Evolutionary conservation across 2,888 invertebrate genomes (phyloP), one percentile per base, ranked within the genome.

Genomic region (Drepanosiphum platanoidis): DNA sequence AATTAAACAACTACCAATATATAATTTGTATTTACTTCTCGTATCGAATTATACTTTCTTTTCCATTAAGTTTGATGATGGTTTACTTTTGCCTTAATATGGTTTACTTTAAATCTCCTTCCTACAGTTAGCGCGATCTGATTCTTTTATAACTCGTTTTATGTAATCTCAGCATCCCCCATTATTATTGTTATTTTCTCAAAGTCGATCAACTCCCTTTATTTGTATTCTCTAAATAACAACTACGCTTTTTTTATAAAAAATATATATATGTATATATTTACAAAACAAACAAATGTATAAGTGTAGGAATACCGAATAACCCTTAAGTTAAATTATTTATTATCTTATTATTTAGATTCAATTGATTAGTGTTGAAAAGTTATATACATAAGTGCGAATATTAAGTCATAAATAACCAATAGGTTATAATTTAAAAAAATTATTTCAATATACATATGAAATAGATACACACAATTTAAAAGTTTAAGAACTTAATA

Each of bases 11-110:
- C 32, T 8, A 42, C 18, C 2, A 9, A 36, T 11, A 32, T 15
- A 30, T 39, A 36, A 61, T 77, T 77, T 61, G 18, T 77, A 77
- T 36, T 61, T 34, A n/a, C 36, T 61, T 36, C 27, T 64, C 27
- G 9, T 39, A 39, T 39, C 36, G 61, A 27, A 36, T 58, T 61
- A 61, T 32, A 74, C 30, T 78, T 32, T 66, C 5, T 64, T 61
- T n/a, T 22, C 11, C 27, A 39, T 64, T 64, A 18, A 64, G 22
- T 39, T 30, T 61, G 39, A 64, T 61, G 39, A 64, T 39, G 30
- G 64, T 78, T 61, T 78, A 78, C 58, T 66, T 66, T 22, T 39
- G 5, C 8, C 27, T 61, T 27, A 61, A 8, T 39, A 52, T 27
- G 39, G 9, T 77, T 64, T 22, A 77, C 42, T 66, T 66, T 18